Percentiles rank a stretch among this genome's conserved stretches.
Evolutionary conservation across 2,888 invertebrate species (phyloP).

Genomic region (Lamproptera curius): DNA sequence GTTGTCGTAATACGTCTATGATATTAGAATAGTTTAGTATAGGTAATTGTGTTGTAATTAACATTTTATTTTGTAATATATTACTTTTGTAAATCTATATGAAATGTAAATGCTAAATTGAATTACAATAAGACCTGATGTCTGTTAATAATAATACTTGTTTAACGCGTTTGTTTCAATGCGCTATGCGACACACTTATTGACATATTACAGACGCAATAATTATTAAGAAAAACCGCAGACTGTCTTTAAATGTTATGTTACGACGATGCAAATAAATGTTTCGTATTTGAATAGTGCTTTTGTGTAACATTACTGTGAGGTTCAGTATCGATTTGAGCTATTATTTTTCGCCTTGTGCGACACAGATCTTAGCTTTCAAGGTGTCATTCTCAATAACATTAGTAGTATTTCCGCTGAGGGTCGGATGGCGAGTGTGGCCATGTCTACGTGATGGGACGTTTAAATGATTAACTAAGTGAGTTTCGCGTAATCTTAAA

Average conservation of each 20-base stretch:
- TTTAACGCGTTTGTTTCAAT: too few species aligned
- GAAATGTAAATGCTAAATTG: too few species aligned
- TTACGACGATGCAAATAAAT: not conserved
- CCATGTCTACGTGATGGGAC: constrained; percentile 55
- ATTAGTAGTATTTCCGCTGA: constrained; percentile 35
- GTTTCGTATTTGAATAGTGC: not conserved
- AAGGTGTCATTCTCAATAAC: constrained; percentile 46
- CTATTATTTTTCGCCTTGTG: constrained; percentile 2
- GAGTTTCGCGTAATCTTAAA: constrained; percentile 39
- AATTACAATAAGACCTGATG: too few species aligned
- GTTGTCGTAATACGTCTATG: too few species aligned
- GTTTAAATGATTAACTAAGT: constrained; percentile 48
- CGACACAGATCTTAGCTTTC: constrained; percentile 1
- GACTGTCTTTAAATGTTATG: not conserved
- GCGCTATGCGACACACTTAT: too few species aligned
- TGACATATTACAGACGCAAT: not conserved
- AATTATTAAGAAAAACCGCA: not conserved
- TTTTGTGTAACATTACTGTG: not conserved
- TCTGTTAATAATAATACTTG: too few species aligned
- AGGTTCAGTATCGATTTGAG: not conserved
- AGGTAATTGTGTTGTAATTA: too few species aligned
- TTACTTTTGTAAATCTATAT: too few species aligned
- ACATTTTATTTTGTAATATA: too few species aligned
- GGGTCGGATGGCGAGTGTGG: constrained; percentile 44
- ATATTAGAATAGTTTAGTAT: too few species aligned